Evolutionary conservation across 64 coral and sea anemone species (phyloP).

Genomic region (Porites lutea): DNA sequence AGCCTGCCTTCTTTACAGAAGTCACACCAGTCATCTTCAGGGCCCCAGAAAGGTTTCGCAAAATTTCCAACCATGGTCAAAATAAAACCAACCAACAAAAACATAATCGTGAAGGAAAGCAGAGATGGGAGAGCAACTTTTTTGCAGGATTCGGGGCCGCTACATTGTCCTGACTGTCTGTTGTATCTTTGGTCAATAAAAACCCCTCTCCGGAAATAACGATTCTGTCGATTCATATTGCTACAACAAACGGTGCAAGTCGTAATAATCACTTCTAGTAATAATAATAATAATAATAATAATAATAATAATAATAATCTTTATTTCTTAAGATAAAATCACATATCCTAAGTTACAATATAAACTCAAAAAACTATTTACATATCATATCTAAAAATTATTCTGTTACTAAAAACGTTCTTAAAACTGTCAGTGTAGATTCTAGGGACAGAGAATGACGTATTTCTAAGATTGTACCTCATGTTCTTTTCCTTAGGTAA

Average conservation of each 20-base stretch:
- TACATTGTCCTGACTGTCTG: background rate
- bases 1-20: slow-evolving; percentile 45
- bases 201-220: background rate
- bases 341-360: too few relatives aligned
- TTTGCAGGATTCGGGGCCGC: background rate
- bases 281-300: too few relatives aligned
- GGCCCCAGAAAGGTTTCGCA: slow-evolving; percentile 13
- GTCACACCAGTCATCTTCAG: slow-evolving; percentile 51
- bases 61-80: slow-evolving; percentile 41
- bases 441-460: too few relatives aligned
- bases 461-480: too few relatives aligned
- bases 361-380: too few relatives aligned
- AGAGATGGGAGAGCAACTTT: background rate
- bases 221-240: background rate
- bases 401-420: too few relatives aligned
- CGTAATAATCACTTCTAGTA: too few relatives aligned
- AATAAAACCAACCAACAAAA: slow-evolving; percentile 36
- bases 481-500: too few relatives aligned
- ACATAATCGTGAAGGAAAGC: slow-evolving; percentile 12
- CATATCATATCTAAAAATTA: too few relatives aligned
- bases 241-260: background rate
- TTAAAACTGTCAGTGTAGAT: too few relatives aligned
- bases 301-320: too few relatives aligned
- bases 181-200: background rate
- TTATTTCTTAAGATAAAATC: too few relatives aligned